Base-by-base conservation (phyloP, 2,113 vertebrate genomes). In the Cryptoleucopteryx plumbea region DNA sequence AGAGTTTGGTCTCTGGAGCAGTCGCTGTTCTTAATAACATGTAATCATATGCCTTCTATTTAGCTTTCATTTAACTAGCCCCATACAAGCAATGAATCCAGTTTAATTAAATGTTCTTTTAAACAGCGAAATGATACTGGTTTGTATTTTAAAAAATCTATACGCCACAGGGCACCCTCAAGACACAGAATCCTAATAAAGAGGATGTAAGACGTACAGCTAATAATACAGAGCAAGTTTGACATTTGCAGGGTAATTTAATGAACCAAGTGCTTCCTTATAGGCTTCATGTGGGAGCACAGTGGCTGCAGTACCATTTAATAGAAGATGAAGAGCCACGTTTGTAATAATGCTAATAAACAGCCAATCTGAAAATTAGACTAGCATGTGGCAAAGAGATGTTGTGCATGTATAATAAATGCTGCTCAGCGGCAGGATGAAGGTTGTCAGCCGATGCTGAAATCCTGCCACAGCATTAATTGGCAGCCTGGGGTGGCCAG, bases 21-120 rank as follows among this genome's bases (percentile, higher is more conserved):
- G 94, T 86, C 50, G 68, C 91, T 98, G 94, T 95, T 94, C 95
- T 97, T 97, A 98, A 97, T 98, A 98, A 97, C 97, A 94, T 96
- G 96, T 94, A 97, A 98, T 98, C 98, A 97, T 97, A 97, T 83
- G 93, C 97, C 92, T 98, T 97, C 97, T 96, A 96, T 97, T 98
- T 97, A 95, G 97, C 91, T 97, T 98, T 96, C 97, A 96, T 98
- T 98, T 97, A 98, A 97, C 93, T 97, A 95, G 92, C 97, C 92
- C 92, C 96, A 90, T 93, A 96, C 86, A 97, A 96, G 96, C 94
- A 93, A 97, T 94, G 94, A 98, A 98, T 98, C 95, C 93, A 89
- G 78, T 97, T 98, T 98, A 98, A 98, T 98, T 98, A 98, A 98
- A 98, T 88, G 94, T 97, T 95, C 97, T 95, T 97, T 97, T 97